Evolutionary conservation across 2,888 invertebrate genomes (phyloP).

Genomic region (Oeneis ivallda): DNA sequence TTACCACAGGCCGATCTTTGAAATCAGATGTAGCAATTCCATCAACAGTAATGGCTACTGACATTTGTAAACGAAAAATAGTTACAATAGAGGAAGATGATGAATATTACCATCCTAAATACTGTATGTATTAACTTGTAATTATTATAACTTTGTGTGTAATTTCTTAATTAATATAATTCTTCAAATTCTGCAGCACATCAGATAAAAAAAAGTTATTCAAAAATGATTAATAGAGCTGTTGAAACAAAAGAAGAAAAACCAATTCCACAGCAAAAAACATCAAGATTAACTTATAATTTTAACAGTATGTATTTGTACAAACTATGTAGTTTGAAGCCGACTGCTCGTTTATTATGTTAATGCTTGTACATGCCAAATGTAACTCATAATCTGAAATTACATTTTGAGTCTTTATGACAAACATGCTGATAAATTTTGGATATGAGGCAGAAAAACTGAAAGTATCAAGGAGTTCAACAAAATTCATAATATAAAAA

Average conservation of each 20-base stretch:
- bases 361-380: no score
- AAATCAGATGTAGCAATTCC: constrained; percentile 45
- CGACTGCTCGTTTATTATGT: no score
- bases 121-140: constrained; percentile 52
- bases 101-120: constrained; percentile 56
- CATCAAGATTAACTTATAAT: constrained; percentile 50
- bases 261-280: constrained; percentile 45
- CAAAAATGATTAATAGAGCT: constrained; percentile 48
- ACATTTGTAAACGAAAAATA: constrained; percentile 60
- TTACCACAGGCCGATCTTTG: constrained; percentile 54
- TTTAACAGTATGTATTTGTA: constrained; percentile 52
- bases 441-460: no score
- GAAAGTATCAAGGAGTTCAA: no score
- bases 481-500: no score
- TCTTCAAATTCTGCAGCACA: constrained; percentile 46
- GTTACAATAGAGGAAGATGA: constrained; percentile 67
- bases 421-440: no score
- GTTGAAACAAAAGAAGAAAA: constrained; percentile 49
- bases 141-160: background rate
- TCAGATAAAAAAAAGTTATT: constrained; percentile 42
- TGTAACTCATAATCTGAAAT: no score
- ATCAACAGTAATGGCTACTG: constrained; percentile 47
- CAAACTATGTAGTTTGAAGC: background rate
- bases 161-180: background rate
- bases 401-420: no score